A percentile compares a stretch with the other conserved stretches of the same genome.
These are phyloP conservation scores for Lithophane ornitopus DNA, from an alignment of 2,888 invertebrate genomes.

Conservation along the genomic window DNA sequence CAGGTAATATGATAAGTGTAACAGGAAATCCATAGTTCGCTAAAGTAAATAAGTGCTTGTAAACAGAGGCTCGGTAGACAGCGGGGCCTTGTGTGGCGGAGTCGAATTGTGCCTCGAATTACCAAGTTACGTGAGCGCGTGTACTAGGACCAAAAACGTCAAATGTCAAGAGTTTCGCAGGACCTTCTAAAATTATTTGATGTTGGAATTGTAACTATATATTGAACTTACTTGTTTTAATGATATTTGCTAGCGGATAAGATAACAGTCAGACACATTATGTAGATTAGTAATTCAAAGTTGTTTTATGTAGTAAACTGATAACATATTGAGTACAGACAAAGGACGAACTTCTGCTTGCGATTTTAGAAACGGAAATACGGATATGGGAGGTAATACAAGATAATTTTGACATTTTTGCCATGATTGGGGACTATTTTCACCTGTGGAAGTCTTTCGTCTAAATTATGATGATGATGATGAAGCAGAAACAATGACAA, in stretches of 20 bases:
- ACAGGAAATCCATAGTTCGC: constrained; percentile 66
- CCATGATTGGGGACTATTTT: background rate
- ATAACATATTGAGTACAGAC: constrained; percentile 24
- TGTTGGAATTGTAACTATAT: constrained; percentile 11
- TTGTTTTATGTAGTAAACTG: constrained; percentile 5
- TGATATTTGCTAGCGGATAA: constrained; percentile 25
- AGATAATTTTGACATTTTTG: background rate
- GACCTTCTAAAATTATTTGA: constrained; percentile 39
- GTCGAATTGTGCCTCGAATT: constrained; percentile 22
- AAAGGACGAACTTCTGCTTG: background rate
- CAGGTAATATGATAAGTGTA: constrained; percentile 65
- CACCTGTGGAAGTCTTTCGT: background rate
- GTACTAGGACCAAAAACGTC: constrained; percentile 32
- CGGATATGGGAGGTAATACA: background rate
- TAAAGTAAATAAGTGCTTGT: constrained; percentile 52
- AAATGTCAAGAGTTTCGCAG: constrained; percentile 50
- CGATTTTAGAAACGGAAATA: background rate
- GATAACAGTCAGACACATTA: constrained; percentile 9
- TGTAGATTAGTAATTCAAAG: constrained; percentile 8
- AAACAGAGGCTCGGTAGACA: constrained; percentile 63
- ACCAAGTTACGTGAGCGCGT: constrained; percentile 31
- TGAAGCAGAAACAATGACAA: background rate
- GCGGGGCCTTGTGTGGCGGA: constrained; percentile 59
- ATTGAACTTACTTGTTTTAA: constrained; percentile 3
- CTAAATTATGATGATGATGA: background rate